Percentiles rank a stretch among this genome's conserved stretches.
phyloP scores from a whole-genome alignment of 2,888 invertebrate species.

The Aspidiotus rigidus region DNA sequence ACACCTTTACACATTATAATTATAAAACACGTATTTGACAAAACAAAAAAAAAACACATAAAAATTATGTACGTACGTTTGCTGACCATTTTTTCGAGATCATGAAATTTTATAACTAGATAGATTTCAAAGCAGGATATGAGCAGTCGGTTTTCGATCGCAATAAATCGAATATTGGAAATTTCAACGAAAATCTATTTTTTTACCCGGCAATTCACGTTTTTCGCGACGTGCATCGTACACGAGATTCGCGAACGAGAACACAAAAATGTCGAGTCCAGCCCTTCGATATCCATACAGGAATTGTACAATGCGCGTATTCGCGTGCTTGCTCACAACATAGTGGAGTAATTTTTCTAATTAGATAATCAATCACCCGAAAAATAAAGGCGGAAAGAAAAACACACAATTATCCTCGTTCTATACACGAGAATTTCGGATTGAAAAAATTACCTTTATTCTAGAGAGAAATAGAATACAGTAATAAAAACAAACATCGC shows the following conservation, averaged over 20 bases:
- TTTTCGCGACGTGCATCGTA: not conserved
- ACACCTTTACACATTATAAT: no score
- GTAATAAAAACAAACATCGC: no score
- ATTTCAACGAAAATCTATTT: not conserved
- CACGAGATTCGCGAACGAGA: not conserved
- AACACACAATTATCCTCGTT: not conserved
- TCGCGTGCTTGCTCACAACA: not conserved
- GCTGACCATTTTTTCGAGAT: no score
- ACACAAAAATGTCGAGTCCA: not conserved
- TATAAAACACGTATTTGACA: no score
- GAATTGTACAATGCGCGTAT: constrained; percentile 5
- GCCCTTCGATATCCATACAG: not conserved
- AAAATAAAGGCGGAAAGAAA: not conserved
- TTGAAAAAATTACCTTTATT: no score
- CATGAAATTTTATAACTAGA: no score
- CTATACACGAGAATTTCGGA: not conserved
- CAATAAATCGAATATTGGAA: no score
- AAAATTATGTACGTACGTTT: no score
- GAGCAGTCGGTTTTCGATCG: no score
- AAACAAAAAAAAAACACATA: no score
- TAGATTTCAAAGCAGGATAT: no score
- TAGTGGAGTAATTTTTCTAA: constrained; percentile 1
- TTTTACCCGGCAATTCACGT: not conserved
- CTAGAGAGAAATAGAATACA: no score
- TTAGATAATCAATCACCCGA: constrained; percentile 3